These are phyloP conservation scores for Melinaea menophilus DNA, from an alignment of 2,888 invertebrate genomes.

Conservation along the genomic window DNA sequence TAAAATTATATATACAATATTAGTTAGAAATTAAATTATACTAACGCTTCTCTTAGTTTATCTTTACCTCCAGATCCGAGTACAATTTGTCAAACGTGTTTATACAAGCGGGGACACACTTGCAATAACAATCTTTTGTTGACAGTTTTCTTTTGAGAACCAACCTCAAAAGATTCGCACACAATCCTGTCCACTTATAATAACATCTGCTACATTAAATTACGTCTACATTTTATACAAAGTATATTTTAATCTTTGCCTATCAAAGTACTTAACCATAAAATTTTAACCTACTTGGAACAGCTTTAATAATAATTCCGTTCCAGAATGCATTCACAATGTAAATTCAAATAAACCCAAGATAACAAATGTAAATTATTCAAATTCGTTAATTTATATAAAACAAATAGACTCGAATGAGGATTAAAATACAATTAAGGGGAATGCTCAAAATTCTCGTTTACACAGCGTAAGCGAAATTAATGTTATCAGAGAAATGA, in stretches of 20 bases:
- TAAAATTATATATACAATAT: no score
- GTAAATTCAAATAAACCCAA: conserved; percentile 1
- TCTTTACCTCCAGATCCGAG: conserved; percentile 33
- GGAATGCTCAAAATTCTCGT: conserved; percentile 38
- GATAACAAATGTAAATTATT: conserved; percentile 16
- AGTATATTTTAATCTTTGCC: conserved; percentile 10
- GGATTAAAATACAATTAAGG: conserved; percentile 53
- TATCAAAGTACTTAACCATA: background rate
- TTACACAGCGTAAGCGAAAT: conserved; percentile 10
- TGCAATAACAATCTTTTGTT: conserved; percentile 69
- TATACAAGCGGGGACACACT: conserved; percentile 63
- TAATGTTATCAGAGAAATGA: background rate
- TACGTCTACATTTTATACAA: conserved; percentile 6
- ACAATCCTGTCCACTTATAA: conserved; percentile 57
- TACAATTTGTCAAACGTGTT: conserved; percentile 62
- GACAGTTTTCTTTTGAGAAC: conserved; percentile 63
- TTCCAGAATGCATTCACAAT: conserved; percentile 1
- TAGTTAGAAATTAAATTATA: background rate
- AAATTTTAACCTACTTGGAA: background rate
- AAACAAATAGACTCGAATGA: conserved; percentile 32
- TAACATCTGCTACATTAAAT: conserved; percentile 56
- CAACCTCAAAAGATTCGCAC: conserved; percentile 67
- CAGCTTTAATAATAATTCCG: background rate
- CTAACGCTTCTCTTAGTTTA: conserved; percentile 7
- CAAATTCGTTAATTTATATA: conserved; percentile 27